phyloP scores from a whole-genome alignment of 2,888 invertebrate genomes.

The Hypolimnas misippus region DNA sequence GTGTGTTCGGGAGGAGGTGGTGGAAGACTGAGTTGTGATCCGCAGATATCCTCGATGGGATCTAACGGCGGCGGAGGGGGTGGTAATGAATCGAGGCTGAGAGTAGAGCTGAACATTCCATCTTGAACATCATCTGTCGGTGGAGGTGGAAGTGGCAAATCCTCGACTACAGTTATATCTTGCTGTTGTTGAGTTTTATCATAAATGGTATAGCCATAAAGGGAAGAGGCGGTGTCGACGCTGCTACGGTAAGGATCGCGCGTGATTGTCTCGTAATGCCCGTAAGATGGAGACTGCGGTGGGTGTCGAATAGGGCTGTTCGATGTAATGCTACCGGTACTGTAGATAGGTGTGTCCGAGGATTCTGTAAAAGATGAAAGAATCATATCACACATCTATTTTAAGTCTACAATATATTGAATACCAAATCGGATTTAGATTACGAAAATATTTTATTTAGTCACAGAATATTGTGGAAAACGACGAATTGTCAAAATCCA shows the following conservation, averaged over 20 bases:
- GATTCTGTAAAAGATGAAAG: conserved; percentile 53
- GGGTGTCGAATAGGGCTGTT: conserved; percentile 57
- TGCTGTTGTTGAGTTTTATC: conserved; percentile 63
- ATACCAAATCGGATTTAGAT: not conserved
- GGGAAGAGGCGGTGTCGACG: conserved; percentile 61
- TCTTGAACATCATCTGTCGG: conserved; percentile 83
- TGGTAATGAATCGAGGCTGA: conserved; percentile 91
- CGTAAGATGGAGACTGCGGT: conserved; percentile 58
- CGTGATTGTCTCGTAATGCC: conserved; percentile 66
- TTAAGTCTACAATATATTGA: not conserved
- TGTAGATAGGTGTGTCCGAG: conserved; percentile 55
- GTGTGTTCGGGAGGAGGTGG: conserved; percentile 87
- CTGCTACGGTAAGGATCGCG: conserved; percentile 62
- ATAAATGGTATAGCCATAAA: conserved; percentile 80
- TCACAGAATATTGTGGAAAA: too few species aligned
- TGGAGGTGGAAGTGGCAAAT: conserved; percentile 88
- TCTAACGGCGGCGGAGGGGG: conserved; percentile 88
- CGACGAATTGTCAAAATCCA: too few species aligned
- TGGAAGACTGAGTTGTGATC: conserved; percentile 90
- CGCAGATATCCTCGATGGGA: conserved; percentile 82
- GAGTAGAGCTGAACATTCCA: conserved; percentile 88
- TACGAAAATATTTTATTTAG: too few species aligned
- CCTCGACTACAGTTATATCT: conserved; percentile 57
- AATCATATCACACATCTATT: not conserved
- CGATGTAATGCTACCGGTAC: conserved; percentile 50